Conservation (phyloP, 2,888 invertebrate species). For the Thecophora atra region DNA sequence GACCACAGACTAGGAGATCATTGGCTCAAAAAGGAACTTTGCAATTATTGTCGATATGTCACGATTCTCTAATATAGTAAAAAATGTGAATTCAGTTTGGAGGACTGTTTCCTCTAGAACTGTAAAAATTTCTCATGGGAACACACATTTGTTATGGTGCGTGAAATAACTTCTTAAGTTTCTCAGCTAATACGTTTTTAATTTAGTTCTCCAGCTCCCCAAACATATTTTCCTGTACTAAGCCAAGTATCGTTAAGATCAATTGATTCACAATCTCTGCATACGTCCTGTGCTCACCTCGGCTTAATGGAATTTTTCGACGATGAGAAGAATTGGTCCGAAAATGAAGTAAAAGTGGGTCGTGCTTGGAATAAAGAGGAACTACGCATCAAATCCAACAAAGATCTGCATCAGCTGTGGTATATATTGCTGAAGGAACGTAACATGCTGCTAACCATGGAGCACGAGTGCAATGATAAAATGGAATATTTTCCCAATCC, state of each 20-base stretch:
- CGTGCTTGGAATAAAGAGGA: conserved; percentile 91
- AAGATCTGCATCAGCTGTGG: conserved; percentile 97
- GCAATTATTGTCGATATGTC: too few relatives aligned
- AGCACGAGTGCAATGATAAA: conserved; percentile 78
- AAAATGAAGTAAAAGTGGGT: conserved; percentile 79
- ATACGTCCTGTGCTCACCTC: conserved; percentile 31
- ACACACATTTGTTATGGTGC: conserved; percentile 39
- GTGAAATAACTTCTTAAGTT: neutral
- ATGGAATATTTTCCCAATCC: conserved; percentile 84
- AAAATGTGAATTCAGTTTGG: conserved; percentile 46
- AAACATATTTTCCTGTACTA: neutral
- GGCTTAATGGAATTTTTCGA: conserved; percentile 90
- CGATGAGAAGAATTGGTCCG: conserved; percentile 83
- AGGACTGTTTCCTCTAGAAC: conserved; percentile 39
- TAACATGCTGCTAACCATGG: conserved; percentile 98
- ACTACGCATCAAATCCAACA: conserved; percentile 91
- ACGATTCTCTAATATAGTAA: conserved; percentile 54
- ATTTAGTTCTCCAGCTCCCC: neutral
- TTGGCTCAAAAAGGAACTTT: too few relatives aligned
- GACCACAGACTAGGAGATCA: too few relatives aligned
- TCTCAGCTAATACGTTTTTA: neutral
- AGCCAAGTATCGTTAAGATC: neutral
- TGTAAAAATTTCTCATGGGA: conserved; percentile 29
- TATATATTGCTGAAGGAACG: conserved; percentile 89
- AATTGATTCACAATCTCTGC: conserved; percentile 22